These are phyloP conservation scores for Semnopithecus entellus DNA, from an alignment of 2,113 vertebrate species.

Conservation along the genomic window DNA sequence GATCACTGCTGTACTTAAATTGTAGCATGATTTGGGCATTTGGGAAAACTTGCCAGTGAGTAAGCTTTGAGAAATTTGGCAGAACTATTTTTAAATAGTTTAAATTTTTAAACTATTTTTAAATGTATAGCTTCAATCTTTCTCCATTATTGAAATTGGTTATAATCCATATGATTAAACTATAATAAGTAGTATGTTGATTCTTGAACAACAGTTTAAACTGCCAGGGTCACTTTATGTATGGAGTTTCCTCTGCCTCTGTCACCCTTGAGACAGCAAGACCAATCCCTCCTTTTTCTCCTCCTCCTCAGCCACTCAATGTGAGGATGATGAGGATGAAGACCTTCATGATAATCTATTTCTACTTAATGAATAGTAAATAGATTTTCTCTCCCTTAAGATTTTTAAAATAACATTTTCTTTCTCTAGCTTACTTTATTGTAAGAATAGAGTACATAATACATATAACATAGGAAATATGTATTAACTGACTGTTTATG, in stretches of 20 bases:
- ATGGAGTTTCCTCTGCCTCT: background rate
- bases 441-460: background rate
- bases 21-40: background rate
- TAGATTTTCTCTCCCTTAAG: background rate
- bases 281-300: background rate
- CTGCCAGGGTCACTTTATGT: background rate
- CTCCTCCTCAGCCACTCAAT: background rate
- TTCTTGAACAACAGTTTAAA: background rate
- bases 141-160: slow-evolving; percentile 8
- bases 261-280: background rate
- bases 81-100: slow-evolving; percentile 37
- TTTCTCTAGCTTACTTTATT: background rate
- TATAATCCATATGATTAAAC: slow-evolving; percentile 35
- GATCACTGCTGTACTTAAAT: background rate
- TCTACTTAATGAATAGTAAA: background rate
- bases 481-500: background rate
- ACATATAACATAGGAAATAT: background rate
- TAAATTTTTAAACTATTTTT: background rate
- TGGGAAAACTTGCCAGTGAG: background rate
- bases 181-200: background rate
- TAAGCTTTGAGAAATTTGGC: background rate
- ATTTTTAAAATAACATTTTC: background rate
- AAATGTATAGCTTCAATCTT: slow-evolving; percentile 30
- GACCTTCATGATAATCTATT: background rate
- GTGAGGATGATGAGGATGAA: background rate